Percentiles rank a stretch among this genome's conserved stretches.
These are phyloP conservation scores for Boloria selene DNA, from an alignment of 2,888 invertebrate genomes.

Conservation along the genomic window DNA sequence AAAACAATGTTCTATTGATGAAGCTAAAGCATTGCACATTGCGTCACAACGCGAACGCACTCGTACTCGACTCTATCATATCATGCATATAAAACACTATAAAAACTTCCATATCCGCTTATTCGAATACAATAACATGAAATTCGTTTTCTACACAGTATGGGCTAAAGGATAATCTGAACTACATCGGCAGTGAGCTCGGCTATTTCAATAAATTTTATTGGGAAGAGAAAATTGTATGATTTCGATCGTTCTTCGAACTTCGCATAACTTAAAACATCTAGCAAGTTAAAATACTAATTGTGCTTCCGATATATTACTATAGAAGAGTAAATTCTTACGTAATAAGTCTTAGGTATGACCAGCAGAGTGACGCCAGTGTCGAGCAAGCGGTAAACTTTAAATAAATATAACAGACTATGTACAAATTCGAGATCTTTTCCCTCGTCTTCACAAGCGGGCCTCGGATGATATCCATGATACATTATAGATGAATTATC, in stretches of 20 bases:
- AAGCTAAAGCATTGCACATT: conserved; percentile 60
- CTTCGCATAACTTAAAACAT: conserved; percentile 36
- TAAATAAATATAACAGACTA: conserved; percentile 43
- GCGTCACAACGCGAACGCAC: conserved; percentile 41
- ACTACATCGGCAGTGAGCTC: conserved; percentile 43
- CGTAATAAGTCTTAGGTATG: conserved; percentile 39
- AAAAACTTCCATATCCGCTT: conserved; percentile 38
- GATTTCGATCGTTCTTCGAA: conserved; percentile 28
- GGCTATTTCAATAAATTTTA: conserved; percentile 33
- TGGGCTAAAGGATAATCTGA: conserved; percentile 24
- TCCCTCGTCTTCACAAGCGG: conserved; percentile 8
- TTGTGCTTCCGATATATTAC: conserved; percentile 43
- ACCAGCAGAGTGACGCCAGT: conserved; percentile 38
- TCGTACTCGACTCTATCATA: conserved; percentile 39
- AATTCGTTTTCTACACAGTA: conserved; percentile 30
- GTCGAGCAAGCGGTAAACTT: conserved; percentile 34
- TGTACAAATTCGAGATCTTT: conserved; percentile 36
- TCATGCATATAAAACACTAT: conserved; percentile 49
- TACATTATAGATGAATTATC: background rate
- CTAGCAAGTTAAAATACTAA: conserved; percentile 42
- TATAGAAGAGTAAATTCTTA: conserved; percentile 39
- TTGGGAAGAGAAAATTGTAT: conserved; percentile 33
- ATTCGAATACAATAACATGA: conserved; percentile 34
- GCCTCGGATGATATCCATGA: background rate
- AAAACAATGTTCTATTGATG: conserved; percentile 60